Conservation (phyloP, 2,113 vertebrate species). For the Oriolus oriolus region DNA sequence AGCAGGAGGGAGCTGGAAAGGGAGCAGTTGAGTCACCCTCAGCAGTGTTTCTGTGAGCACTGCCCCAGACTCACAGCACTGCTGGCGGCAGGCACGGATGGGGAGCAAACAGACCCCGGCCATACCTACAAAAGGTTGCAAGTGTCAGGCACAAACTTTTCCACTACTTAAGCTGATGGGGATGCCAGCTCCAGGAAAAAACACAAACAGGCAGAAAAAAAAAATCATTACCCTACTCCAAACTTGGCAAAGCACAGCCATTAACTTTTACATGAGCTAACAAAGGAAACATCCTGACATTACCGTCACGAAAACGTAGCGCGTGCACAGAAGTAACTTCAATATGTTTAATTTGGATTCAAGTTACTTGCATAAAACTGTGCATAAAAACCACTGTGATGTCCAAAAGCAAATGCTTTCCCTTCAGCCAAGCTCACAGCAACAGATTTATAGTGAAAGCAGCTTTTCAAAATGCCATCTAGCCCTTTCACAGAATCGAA, state of each 20-base stretch:
- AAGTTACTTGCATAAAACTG: constrained; percentile 64
- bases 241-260: constrained; percentile 43
- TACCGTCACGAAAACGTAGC: constrained; percentile 35
- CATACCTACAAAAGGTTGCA: constrained; percentile 20
- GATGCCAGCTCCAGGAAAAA: constrained; percentile 58
- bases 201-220: constrained; percentile 39
- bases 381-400: constrained; percentile 46
- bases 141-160: constrained; percentile 47
- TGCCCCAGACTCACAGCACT: not conserved
- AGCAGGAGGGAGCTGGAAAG: not conserved
- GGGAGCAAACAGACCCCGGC: not conserved
- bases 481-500: not conserved
- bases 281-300: constrained; percentile 65
- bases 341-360: constrained; percentile 63
- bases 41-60: not conserved
- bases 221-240: constrained; percentile 51
- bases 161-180: constrained; percentile 37
- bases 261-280: constrained; percentile 68
- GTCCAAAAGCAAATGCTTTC: constrained; percentile 65
- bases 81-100: not conserved
- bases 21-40: not conserved
- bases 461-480: constrained; percentile 38
- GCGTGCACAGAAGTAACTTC: constrained; percentile 39
- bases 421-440: constrained; percentile 38
- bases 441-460: constrained; percentile 39